Percentiles rank a stretch among this genome's conserved stretches.
Conservation (phyloP, 1,140 invertebrate genomes). For the Drosophila punjabiensis region DNA sequence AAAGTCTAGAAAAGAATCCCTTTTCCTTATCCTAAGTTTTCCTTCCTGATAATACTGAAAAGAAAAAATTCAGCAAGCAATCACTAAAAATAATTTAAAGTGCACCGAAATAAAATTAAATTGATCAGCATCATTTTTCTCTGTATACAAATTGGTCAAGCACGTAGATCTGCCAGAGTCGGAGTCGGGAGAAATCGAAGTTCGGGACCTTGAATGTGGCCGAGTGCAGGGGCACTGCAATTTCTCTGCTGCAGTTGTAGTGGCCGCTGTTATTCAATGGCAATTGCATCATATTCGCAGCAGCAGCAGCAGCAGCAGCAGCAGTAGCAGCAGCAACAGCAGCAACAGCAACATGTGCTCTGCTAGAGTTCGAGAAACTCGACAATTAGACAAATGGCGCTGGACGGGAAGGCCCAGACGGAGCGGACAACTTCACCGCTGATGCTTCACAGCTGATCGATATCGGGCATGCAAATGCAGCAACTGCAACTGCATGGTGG, state of each 20-base stretch:
- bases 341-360: conserved; percentile 39
- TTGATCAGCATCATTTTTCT: conserved; percentile 8
- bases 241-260: conserved; percentile 51
- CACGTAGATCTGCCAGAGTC: conserved; percentile 66
- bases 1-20: too few relatives aligned
- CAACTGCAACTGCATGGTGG: conserved; percentile 41
- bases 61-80: too few relatives aligned
- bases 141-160: conserved; percentile 63
- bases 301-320: conserved; percentile 30
- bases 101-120: conserved; percentile 5
- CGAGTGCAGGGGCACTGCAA: conserved; percentile 47
- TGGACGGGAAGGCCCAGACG: conserved; percentile 20
- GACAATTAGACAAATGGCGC: conserved; percentile 65
- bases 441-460: conserved; percentile 72
- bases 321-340: conserved; percentile 41
- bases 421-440: conserved; percentile 42
- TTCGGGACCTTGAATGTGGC: conserved; percentile 73
- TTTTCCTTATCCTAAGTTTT: too few relatives aligned
- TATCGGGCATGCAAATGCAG: conserved; percentile 69
- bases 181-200: conserved; percentile 68
- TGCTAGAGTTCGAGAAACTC: conserved; percentile 76
- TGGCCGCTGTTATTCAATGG: conserved; percentile 68
- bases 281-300: conserved; percentile 65
- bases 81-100: neutral
- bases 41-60: too few relatives aligned